phyloP scores from a whole-genome alignment of 2,888 invertebrate species.

The Laothoe populi region DNA sequence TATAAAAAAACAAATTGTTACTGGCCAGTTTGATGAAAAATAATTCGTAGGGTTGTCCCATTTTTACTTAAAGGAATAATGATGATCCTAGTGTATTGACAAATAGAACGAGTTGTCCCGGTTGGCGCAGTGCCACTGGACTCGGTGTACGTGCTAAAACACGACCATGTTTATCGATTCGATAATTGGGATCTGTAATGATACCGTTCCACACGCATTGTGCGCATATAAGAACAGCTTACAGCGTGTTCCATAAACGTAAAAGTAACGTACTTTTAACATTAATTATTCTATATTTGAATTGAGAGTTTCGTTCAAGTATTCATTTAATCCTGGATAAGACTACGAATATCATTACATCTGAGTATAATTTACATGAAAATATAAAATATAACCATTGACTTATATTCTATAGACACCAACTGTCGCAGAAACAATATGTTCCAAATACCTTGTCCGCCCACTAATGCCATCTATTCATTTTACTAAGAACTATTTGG shows the following conservation, averaged over 20 bases:
- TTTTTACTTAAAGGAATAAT: conserved; percentile 9
- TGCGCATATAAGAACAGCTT: background rate
- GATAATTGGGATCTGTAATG: conserved; percentile 17
- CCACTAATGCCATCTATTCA: too few relatives aligned
- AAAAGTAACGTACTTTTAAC: background rate
- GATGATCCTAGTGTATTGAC: conserved; percentile 16
- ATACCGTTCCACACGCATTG: conserved; percentile 18
- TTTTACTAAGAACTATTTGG: too few relatives aligned
- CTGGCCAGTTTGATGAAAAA: background rate
- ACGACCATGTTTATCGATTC: conserved; percentile 10
- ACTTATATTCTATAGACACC: too few relatives aligned
- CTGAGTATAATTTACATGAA: too few relatives aligned
- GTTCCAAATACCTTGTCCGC: too few relatives aligned
- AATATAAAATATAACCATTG: too few relatives aligned
- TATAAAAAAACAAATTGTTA: background rate
- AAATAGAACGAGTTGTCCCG: conserved; percentile 16
- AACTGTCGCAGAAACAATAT: too few relatives aligned
- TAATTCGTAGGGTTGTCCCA: background rate
- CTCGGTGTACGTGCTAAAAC: conserved; percentile 19
- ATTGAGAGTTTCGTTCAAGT: too few relatives aligned
- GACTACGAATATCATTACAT: too few relatives aligned
- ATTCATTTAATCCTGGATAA: too few relatives aligned
- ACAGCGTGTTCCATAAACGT: conserved; percentile 7
- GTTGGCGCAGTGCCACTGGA: conserved; percentile 16
- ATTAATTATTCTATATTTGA: background rate